phyloP scores from a whole-genome alignment of 2,888 invertebrate genomes.

The Steinernema hermaphroditum region DNA sequence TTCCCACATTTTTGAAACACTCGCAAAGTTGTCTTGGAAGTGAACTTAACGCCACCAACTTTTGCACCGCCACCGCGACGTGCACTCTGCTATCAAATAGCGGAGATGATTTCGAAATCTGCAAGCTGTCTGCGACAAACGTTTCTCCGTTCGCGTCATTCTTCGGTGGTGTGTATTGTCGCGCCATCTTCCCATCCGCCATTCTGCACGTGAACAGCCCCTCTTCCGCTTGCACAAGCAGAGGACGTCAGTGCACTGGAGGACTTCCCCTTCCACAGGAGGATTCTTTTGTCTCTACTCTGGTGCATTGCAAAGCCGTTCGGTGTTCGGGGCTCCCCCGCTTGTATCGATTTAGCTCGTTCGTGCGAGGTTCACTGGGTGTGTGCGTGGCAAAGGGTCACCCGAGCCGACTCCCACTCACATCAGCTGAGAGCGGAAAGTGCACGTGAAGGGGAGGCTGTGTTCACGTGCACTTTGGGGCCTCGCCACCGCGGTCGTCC shows the following conservation, averaged over 20 bases:
- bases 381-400: not conserved
- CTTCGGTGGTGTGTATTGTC: constrained; percentile 6
- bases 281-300: too few species aligned
- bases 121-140: constrained; percentile 27
- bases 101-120: constrained; percentile 17
- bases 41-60: too few species aligned
- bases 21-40: too few species aligned
- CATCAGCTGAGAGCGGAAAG: not conserved
- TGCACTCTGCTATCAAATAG: not conserved
- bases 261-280: too few species aligned
- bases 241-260: not conserved
- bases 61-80: too few species aligned
- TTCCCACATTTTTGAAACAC: too few species aligned
- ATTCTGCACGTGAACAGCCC: not conserved
- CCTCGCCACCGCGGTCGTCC: not conserved
- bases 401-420: not conserved
- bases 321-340: too few species aligned
- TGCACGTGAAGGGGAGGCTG: constrained; percentile 11
- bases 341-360: too few species aligned
- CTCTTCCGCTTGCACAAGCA: constrained; percentile 1
- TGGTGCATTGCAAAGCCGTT: too few species aligned
- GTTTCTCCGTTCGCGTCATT: constrained; percentile 12
- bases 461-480: constrained; percentile 26
- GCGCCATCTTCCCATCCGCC: constrained; percentile 5
- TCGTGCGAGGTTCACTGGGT: not conserved